phyloP scores from a whole-genome alignment of 2,113 vertebrate species.

The Rhizomys pruinosus region DNA sequence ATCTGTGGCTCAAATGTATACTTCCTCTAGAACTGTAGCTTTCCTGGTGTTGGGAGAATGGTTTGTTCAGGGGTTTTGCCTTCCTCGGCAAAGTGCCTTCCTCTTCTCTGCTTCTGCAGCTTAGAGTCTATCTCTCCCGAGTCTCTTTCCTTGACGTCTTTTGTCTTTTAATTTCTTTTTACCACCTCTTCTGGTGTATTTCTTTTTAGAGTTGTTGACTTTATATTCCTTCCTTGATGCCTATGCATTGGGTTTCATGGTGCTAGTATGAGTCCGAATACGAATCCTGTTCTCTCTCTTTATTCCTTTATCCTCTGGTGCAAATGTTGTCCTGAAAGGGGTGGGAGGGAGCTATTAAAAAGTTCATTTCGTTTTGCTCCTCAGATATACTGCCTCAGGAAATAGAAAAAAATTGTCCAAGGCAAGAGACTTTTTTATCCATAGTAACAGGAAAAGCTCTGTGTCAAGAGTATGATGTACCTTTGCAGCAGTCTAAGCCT shows the following conservation, averaged over 20 bases:
- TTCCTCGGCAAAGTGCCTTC: background rate
- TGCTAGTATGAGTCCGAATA: background rate
- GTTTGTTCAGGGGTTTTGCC: background rate
- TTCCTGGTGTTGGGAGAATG: background rate
- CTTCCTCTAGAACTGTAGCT: background rate
- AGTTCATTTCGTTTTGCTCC: background rate
- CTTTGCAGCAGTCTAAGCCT: background rate
- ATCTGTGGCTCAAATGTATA: background rate
- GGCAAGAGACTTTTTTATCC: background rate
- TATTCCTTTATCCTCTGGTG: background rate
- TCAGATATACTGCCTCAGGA: background rate
- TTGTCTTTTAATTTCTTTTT: background rate
- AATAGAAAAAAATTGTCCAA: background rate
- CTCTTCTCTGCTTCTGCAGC: rapidly evolving
- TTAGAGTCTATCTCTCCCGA: background rate
- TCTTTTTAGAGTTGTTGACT: background rate
- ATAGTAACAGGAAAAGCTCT: background rate
- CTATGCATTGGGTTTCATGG: background rate
- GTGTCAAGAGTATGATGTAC: background rate
- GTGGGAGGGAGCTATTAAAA: background rate
- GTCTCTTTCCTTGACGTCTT: background rate
- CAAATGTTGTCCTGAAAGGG: background rate
- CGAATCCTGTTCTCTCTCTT: background rate
- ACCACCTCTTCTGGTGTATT: background rate
- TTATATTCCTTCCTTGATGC: background rate